Evolutionary conservation across 2,888 invertebrate genomes (phyloP).

Genomic region (Drosophila meridiana): DNA sequence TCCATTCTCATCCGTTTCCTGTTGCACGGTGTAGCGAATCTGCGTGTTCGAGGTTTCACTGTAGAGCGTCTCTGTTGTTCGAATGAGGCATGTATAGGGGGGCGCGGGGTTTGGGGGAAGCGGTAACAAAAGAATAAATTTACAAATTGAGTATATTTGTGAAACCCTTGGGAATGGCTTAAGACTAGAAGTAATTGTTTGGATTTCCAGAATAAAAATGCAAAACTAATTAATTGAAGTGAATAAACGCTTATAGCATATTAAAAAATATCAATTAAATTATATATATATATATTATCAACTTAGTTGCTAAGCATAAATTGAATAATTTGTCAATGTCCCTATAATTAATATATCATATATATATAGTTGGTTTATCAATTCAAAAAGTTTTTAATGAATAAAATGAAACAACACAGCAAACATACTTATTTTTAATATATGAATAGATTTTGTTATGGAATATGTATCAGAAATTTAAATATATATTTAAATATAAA

Average conservation of each 20-base stretch:
- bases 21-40: constrained; percentile 70
- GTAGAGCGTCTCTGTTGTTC: constrained; percentile 71
- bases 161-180: constrained; percentile 41
- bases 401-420: constrained; percentile 47
- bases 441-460: constrained; percentile 19
- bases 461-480: constrained; percentile 16
- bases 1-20: constrained; percentile 58
- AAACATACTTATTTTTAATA: constrained; percentile 28
- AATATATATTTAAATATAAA: constrained; percentile 9
- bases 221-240: constrained; percentile 35
- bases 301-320: constrained; percentile 43
- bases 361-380: constrained; percentile 20
- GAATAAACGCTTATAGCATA: constrained; percentile 42
- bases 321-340: constrained; percentile 16
- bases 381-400: constrained; percentile 50
- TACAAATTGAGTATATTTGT: constrained; percentile 70
- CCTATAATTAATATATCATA: constrained; percentile 26
- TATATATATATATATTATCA: constrained; percentile 11
- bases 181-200: constrained; percentile 32
- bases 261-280: constrained; percentile 31
- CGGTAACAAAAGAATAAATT: constrained; percentile 73
- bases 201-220: constrained; percentile 49
- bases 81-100: constrained; percentile 33
- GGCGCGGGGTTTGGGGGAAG: constrained; percentile 41
- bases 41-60: constrained; percentile 75